phyloP scores from a whole-genome alignment of 2,113 vertebrate genomes.

The Pachycephala philippinensis region DNA sequence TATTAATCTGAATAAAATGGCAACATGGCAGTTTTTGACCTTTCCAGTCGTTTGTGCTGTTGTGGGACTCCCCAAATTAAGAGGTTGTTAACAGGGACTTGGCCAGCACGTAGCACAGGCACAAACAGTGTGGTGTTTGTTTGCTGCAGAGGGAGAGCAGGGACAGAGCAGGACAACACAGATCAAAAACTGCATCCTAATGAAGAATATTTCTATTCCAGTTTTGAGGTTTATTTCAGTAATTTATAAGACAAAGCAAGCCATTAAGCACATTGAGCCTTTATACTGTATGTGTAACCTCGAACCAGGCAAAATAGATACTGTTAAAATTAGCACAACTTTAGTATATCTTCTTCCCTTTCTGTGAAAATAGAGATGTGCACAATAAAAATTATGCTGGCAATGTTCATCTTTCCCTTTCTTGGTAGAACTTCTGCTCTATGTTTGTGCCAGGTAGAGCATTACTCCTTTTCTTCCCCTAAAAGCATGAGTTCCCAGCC shows the following conservation, averaged over 20 bases:
- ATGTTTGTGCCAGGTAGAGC: neutral
- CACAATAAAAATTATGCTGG: neutral
- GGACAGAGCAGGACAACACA: neutral
- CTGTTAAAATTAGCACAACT: neutral
- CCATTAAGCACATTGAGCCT: neutral
- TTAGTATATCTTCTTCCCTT: neutral
- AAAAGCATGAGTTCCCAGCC: neutral
- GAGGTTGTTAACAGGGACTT: neutral
- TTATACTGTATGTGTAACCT: fast-evolving
- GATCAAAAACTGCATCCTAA: neutral
- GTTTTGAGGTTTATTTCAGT: neutral
- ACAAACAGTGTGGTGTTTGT: neutral
- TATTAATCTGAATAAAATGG: neutral
- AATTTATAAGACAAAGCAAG: neutral
- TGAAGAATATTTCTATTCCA: neutral
- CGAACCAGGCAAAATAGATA: neutral
- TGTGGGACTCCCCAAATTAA: neutral
- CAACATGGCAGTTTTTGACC: neutral
- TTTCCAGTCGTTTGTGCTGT: neutral
- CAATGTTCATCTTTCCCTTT: neutral
- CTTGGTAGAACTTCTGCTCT: neutral
- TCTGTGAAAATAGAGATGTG: neutral
- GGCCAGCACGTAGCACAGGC: neutral
- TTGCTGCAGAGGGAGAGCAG: neutral
- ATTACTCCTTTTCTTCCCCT: neutral